Base-by-base conservation (phyloP, 64 coral and sea anemone species). In the Pachyseris speciosa region DNA sequence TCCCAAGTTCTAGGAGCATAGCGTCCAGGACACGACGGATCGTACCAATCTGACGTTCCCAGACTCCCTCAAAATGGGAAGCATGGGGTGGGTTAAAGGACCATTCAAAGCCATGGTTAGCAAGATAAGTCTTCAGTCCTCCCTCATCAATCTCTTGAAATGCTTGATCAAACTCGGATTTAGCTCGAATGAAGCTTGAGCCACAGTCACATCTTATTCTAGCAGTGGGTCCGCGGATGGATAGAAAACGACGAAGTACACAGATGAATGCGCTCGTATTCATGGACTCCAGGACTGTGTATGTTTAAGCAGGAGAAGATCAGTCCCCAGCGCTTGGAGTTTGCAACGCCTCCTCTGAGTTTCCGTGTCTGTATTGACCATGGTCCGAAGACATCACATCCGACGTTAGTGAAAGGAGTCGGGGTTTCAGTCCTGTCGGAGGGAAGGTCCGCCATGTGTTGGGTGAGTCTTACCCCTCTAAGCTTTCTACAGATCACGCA, bases 241-340 rank as follows among this genome's bases (percentile, higher is more conserved):
- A 27, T 4, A 72, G 37, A 16, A 72, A 72, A 13, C 68, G 2
- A 11, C 68, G 27, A 33, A 72, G 68, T 2, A 27, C 68, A 72
- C 68, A 72, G 27, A 72, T 72, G 68, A 72, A 72, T 27, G 68
- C 68, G 16, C 10, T 34, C 7, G 68, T 37, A 16, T 72, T 27
- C n/a, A 72, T 72, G 2, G 68, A 72, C 30, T 72, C 68, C 68
- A 72, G 31, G 4, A 72, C 68, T 72, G 37, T 72, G 68, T 8
- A 72, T 72, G 30, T 32, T 78, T 5, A 78, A 44, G 22, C 75
- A 78, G 13, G 75, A 44, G 41, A 78, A 78, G 9, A 78, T 3
- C 5, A 78, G 75, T 37, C 77, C 77, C 77, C 77, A 80, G 29
- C 77, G 47, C 28, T 80, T 80, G 5, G 77, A 51, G 26, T 58